Base-by-base conservation (phyloP, 1,140 invertebrate genomes). In the Andrena cerasifolii region DNA sequence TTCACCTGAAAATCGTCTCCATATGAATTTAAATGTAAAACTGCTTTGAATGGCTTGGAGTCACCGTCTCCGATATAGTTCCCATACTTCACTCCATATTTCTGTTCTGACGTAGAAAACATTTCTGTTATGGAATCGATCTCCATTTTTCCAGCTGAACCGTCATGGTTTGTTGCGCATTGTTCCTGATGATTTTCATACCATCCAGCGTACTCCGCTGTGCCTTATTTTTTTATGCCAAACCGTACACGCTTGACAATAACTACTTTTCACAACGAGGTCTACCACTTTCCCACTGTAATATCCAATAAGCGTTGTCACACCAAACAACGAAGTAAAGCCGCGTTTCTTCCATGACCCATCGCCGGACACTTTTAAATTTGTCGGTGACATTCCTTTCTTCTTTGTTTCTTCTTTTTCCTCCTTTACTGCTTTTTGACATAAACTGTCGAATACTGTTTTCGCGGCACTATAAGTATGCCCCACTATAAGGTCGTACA, bases 341-440 rank as follows among this genome's bases (percentile, higher is more conserved):
- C 5, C 40, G 40, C 40, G 12, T 1, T 18, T 31, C 31, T 56
- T 56, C 40, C 40, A 43, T 12, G 12, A 56, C 6, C 54, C 24
- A 31, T 56, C 28, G 28, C 54, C 58, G 14, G 70, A 72, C 12
- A 72, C 70, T 47, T 72, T 45, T 16, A 59, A 59, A 63, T 49
- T 47, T 6, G 3, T 3, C 7, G 4, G 18, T 12, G 54, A 14
- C 4, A 21, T 61, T 56, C n/a, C 47, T 3, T 51, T 54, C 47
- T 70, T 45, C 47, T 54, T 56, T 75, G 61, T n/a, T n/a, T n/a
- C n/a, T n/a, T n/a, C n/a, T n/a, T n/a, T n/a, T n/a, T n/a, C n/a
- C n/a, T n/a, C n/a, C 26, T 63, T 26, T 7, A 75, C 51, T 24
- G 51, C 73, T 65, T 75, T 75, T 28, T 58, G 6, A 33, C 43